Percentiles rank a stretch among this genome's conserved stretches.
Conservation (phyloP, 2,888 invertebrate genomes). For the Apeira syringaria region DNA sequence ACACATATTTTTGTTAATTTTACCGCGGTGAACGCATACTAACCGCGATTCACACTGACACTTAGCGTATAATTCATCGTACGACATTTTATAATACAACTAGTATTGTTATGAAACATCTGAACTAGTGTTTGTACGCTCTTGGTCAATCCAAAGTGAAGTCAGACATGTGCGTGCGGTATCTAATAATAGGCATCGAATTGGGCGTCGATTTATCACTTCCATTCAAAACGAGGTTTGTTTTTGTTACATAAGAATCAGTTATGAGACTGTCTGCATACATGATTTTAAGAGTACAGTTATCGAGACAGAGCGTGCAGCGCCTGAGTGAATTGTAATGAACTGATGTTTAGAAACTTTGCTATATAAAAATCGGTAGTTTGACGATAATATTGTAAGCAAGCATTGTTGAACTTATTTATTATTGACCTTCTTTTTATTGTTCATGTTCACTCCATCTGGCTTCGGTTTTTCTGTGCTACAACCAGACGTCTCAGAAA, state of each 20-base stretch:
- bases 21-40: too few species aligned
- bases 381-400: too few species aligned
- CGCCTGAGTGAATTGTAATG: not conserved
- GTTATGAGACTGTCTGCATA: conserved; percentile 3
- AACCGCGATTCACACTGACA: too few species aligned
- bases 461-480: too few species aligned
- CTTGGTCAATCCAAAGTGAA: conserved; percentile 6
- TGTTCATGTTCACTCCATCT: too few species aligned
- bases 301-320: not conserved
- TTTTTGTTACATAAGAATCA: conserved; percentile 16
- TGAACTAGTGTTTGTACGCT: not conserved
- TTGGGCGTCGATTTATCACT: conserved; percentile 16
- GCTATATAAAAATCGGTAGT: not conserved
- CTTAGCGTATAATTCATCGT: too few species aligned
- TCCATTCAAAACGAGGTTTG: conserved; percentile 11
- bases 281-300: not conserved
- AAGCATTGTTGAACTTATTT: too few species aligned
- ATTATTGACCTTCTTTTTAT: too few species aligned
- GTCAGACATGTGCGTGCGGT: not conserved
- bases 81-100: too few species aligned
- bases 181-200: conserved; percentile 9
- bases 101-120: not conserved
- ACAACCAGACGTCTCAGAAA: too few species aligned
- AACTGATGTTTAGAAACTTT: not conserved
- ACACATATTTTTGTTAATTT: too few species aligned